Evolutionary conservation across 2,888 invertebrate species (phyloP).

Genomic region (Neuroscelio doddi): DNA sequence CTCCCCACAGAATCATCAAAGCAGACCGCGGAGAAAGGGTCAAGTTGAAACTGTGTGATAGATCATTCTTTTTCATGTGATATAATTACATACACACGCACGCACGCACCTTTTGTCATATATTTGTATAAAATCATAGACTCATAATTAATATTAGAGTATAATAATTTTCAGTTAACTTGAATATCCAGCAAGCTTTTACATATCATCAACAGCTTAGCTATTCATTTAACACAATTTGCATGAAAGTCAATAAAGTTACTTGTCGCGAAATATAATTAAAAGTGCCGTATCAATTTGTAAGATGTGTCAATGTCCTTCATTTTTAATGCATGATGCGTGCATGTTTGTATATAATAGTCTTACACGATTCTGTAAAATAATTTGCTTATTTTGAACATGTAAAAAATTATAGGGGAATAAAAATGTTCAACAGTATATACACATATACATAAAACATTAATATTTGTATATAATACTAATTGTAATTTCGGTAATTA

Average conservation of each 20-base stretch:
- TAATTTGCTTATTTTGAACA: conserved; percentile 3
- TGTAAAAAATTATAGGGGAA: not conserved
- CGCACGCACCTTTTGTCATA: not conserved
- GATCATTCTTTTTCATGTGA: no score
- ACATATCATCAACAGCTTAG: no score
- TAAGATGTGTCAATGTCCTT: conserved; percentile 21
- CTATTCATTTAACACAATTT: no score
- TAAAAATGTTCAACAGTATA: not conserved
- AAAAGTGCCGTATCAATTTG: conserved; percentile 6
- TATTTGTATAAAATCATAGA: not conserved
- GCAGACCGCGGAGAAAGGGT: conserved; percentile 74
- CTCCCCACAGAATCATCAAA: conserved; percentile 74
- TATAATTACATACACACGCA: no score
- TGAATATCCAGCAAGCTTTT: no score
- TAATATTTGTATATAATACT: conserved; percentile 23
- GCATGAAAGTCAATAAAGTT: not conserved
- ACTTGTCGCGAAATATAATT: not conserved
- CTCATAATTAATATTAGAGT: no score
- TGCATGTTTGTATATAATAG: conserved; percentile 7
- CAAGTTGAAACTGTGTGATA: conserved; percentile 78
- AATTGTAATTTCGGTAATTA: conserved; percentile 8
- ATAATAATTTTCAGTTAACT: no score
- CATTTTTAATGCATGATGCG: not conserved
- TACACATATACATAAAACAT: not conserved
- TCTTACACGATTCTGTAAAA: not conserved